Conservation (phyloP, 2,113 vertebrate species). For the Atlantisia rogersi region DNA sequence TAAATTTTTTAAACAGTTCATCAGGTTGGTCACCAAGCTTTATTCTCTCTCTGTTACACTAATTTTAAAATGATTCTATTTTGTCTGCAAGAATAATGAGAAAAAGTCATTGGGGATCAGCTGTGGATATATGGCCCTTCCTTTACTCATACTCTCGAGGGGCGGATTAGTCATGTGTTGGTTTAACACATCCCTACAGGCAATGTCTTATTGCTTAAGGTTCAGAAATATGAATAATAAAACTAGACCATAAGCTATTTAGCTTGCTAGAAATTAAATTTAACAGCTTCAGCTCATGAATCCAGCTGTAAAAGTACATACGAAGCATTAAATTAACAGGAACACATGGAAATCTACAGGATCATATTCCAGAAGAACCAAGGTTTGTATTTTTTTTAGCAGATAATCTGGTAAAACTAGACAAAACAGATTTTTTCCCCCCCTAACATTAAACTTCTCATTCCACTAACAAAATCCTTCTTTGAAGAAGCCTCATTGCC, state of each 20-base stretch:
- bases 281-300: slow-evolving; percentile 65
- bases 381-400: slow-evolving; percentile 19
- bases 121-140: slow-evolving; percentile 30
- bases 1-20: slow-evolving; percentile 61
- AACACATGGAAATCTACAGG: slow-evolving; percentile 58
- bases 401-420: slow-evolving; percentile 12
- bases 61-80: slow-evolving; percentile 68
- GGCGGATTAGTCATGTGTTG: slow-evolving; percentile 56
- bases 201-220: slow-evolving; percentile 68
- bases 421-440: not conserved
- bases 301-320: slow-evolving; percentile 68
- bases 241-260: slow-evolving; percentile 71
- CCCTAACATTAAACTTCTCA: not conserved
- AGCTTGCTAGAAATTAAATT: slow-evolving; percentile 71
- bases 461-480: not conserved
- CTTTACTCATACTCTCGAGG: slow-evolving; percentile 31
- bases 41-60: slow-evolving; percentile 58
- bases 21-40: slow-evolving; percentile 53
- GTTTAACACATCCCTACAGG: slow-evolving; percentile 74
- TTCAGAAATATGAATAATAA: slow-evolving; percentile 75
- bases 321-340: slow-evolving; percentile 64
- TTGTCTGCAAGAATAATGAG: slow-evolving; percentile 72
- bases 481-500: not conserved
- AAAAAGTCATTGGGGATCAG: slow-evolving; percentile 57
- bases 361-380: slow-evolving; percentile 43